phyloP scores from a whole-genome alignment of 2,113 vertebrate genomes.

The Polypterus bichir region DNA sequence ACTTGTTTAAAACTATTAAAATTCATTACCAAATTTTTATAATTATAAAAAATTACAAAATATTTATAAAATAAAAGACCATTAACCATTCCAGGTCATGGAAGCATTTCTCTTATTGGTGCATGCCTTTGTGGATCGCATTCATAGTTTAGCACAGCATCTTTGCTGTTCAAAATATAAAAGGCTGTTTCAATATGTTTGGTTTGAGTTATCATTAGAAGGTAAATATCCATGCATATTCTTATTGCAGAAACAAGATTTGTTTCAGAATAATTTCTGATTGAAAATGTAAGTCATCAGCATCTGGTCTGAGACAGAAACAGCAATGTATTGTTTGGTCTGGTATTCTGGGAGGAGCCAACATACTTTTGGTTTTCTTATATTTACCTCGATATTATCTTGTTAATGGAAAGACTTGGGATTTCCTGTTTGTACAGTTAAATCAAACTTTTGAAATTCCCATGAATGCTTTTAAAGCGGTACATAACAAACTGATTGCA shows the following conservation, averaged over 20 bases:
- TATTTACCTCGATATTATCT: slow-evolving; percentile 17
- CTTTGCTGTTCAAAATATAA: slow-evolving; percentile 28
- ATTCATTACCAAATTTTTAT: slow-evolving; percentile 16
- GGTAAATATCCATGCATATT: background rate
- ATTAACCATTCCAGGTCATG: background rate
- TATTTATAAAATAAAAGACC: slow-evolving; percentile 15
- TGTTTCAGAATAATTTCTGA: no score
- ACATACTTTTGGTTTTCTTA: background rate
- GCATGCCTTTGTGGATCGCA: slow-evolving; percentile 6
- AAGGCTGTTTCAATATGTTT: slow-evolving; percentile 19
- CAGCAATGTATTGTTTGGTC: no score
- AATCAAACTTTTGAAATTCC: slow-evolving; percentile 22
- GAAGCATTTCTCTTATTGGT: no score
- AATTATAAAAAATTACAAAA: no score
- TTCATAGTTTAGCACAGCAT: slow-evolving; percentile 22
- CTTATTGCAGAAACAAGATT: no score
- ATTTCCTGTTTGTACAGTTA: slow-evolving; percentile 15
- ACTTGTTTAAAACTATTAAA: slow-evolving; percentile 12
- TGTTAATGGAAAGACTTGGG: slow-evolving; percentile 17
- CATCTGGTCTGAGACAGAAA: no score
- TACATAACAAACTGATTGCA: no score
- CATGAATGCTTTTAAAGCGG: slow-evolving; percentile 14
- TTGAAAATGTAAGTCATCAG: no score
- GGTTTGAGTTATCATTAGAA: slow-evolving; percentile 12
- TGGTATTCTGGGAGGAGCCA: no score